Evolutionary conservation across 2,888 invertebrate genomes (phyloP).

Genomic region (Philereme transversata): DNA sequence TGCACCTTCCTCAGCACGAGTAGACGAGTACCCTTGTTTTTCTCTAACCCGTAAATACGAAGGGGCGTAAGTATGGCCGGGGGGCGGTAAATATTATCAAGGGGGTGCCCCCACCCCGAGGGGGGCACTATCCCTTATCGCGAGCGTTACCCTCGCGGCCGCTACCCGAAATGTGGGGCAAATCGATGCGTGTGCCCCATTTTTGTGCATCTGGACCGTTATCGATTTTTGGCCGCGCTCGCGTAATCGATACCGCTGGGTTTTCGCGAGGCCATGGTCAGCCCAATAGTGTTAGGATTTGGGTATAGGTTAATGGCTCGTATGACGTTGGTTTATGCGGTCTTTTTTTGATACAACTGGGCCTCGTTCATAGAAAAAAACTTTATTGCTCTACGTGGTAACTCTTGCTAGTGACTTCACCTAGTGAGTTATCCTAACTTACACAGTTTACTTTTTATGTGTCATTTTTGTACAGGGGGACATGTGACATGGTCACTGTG

Average conservation of each 20-base stretch:
- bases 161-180: slow-evolving; percentile 82
- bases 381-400: too few species aligned
- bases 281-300: neutral
- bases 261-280: slow-evolving; percentile 19
- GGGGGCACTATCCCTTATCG: slow-evolving; percentile 84
- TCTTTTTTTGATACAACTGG: too few species aligned
- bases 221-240: slow-evolving; percentile 65
- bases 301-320: neutral
- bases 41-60: slow-evolving; percentile 84
- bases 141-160: slow-evolving; percentile 82
- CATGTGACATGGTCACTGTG: too few species aligned
- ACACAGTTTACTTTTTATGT: too few species aligned
- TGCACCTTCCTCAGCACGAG: slow-evolving; percentile 83
- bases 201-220: slow-evolving; percentile 83
- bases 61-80: slow-evolving; percentile 84
- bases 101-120: slow-evolving; percentile 63
- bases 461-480: too few species aligned
- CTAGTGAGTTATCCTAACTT: too few species aligned
- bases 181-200: slow-evolving; percentile 82
- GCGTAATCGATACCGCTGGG: slow-evolving; percentile 35
- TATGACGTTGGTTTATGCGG: too few species aligned
- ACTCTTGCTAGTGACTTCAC: too few species aligned
- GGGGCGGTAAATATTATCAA: slow-evolving; percentile 84
- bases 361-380: too few species aligned
- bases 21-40: slow-evolving; percentile 81